These are phyloP conservation scores for Plagodis pulveraria DNA, from an alignment of 2,888 invertebrate genomes.

Conservation along the genomic window DNA sequence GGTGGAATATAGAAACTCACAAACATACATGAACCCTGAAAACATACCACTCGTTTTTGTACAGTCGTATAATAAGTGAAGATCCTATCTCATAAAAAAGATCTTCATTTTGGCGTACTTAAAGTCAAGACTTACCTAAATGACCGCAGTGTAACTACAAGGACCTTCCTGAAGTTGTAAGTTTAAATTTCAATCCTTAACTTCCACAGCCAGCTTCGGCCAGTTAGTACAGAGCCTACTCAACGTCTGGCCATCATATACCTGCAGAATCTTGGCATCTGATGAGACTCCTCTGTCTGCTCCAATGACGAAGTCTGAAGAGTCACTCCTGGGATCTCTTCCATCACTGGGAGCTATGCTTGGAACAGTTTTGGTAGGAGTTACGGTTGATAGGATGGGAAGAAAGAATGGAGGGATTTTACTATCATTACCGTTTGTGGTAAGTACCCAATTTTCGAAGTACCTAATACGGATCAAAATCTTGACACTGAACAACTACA, in stretches of 20 bases:
- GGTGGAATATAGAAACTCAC: no score
- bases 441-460: constrained; percentile 49
- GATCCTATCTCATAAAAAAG: no score
- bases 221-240: constrained; percentile 59
- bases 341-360: constrained; percentile 79
- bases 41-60: no score
- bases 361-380: constrained; percentile 74
- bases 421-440: constrained; percentile 78
- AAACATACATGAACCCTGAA: no score
- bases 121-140: no score
- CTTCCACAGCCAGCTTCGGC: constrained; percentile 56
- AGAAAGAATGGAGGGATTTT: constrained; percentile 81
- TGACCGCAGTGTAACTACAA: no score
- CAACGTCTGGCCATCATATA: constrained; percentile 26
- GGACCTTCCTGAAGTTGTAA: no score
- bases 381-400: constrained; percentile 77
- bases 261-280: not conserved
- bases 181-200: no score
- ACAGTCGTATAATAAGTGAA: no score
- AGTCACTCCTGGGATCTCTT: constrained; percentile 80
- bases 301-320: constrained; percentile 70
- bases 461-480: no score
- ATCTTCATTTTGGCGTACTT: no score
- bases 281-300: constrained; percentile 53
- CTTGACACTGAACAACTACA: not conserved